These are phyloP conservation scores for Hipposideros armiger DNA, from an alignment of 2,113 vertebrate species.

Conservation along the genomic window DNA sequence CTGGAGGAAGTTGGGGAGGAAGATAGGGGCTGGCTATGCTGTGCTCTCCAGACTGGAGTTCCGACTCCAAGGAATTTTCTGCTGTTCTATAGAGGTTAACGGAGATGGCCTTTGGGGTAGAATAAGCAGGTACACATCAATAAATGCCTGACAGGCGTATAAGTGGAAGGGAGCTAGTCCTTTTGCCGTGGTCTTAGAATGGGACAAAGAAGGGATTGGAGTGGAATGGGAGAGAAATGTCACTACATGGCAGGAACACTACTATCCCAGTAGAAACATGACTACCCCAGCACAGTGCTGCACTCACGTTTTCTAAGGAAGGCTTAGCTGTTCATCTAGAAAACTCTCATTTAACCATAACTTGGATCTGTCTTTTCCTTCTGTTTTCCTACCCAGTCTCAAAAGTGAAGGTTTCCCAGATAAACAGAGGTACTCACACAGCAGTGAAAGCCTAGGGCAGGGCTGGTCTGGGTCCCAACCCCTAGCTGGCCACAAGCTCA, in stretches of 20 bases:
- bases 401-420: not conserved
- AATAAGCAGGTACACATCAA: not conserved
- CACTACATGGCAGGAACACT: not conserved
- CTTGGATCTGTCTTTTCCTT: rapidly evolving
- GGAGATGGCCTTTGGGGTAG: rapidly evolving
- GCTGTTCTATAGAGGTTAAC: not conserved
- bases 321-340: not conserved
- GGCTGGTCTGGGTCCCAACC: too few species aligned
- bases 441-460: not conserved
- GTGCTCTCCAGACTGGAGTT: rapidly evolving
- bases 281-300: not conserved
- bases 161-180: not conserved
- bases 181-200: not conserved
- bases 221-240: rapidly evolving
- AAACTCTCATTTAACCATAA: not conserved
- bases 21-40: rapidly evolving
- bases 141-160: not conserved
- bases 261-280: not conserved
- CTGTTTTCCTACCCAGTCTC: not conserved
- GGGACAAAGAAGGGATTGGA: not conserved
- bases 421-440: not conserved
- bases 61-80: too few species aligned
- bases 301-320: too few species aligned
- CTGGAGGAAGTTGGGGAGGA: not conserved
- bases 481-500: not conserved